A percentile compares a stretch with the other conserved stretches of the same genome.
These are phyloP conservation scores for Ellobium chinense DNA, from an alignment of 2,888 invertebrate species.

Conservation along the genomic window DNA sequence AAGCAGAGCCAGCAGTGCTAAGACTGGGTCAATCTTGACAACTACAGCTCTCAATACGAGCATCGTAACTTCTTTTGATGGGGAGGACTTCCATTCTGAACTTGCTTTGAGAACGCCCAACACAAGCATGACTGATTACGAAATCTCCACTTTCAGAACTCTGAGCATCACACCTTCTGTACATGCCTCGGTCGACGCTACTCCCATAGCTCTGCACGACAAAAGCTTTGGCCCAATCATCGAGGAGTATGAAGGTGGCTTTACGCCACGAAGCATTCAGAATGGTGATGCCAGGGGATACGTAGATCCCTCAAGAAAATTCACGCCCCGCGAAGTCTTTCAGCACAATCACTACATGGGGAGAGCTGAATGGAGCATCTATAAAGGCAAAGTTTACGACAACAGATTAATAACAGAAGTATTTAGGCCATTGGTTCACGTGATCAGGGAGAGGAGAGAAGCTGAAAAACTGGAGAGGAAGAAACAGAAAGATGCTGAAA, in stretches of 20 bases:
- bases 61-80: neutral
- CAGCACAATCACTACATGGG: conserved; percentile 49
- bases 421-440: neutral
- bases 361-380: conserved; percentile 51
- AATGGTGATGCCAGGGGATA: neutral
- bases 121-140: neutral
- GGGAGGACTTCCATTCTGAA: neutral
- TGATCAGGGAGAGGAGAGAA: neutral
- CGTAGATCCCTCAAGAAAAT: neutral
- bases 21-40: conserved; percentile 5
- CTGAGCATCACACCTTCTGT: neutral
- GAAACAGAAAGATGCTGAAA: neutral
- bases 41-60: neutral
- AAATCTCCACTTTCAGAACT: neutral
- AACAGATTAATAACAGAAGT: conserved; percentile 4
- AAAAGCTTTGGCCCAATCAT: neutral
- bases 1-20: conserved; percentile 8
- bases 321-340: conserved; percentile 51
- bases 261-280: neutral
- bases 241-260: neutral
- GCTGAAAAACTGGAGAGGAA: neutral
- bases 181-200: neutral
- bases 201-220: neutral
- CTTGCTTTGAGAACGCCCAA: neutral
- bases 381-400: conserved; percentile 55